phyloP scores from a whole-genome alignment of 2,888 invertebrate genomes.

The Barypeithes pellucidus region DNA sequence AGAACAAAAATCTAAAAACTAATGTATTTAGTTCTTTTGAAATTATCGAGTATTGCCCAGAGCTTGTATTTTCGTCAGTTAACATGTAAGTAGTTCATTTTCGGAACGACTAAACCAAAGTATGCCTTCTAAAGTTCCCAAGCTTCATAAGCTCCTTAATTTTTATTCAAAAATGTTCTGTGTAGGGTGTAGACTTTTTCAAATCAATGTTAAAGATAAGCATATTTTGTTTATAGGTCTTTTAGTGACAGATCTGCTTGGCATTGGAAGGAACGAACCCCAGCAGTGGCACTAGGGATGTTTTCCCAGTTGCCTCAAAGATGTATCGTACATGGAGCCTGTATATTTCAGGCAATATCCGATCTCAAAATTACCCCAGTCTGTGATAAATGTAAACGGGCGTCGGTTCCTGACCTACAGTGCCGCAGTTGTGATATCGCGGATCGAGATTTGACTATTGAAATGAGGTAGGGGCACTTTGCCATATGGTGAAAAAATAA shows the following conservation, averaged over 20 bases:
- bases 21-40: conserved; percentile 39
- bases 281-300: neutral
- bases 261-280: conserved; percentile 14
- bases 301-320: conserved; percentile 7
- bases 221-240: conserved; percentile 9
- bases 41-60: conserved; percentile 30
- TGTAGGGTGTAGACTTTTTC: too few species aligned
- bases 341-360: conserved; percentile 11
- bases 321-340: conserved; percentile 22
- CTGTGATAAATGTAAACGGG: conserved; percentile 4
- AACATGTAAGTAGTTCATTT: conserved; percentile 35
- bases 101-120: too few species aligned
- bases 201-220: too few species aligned
- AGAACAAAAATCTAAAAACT: conserved; percentile 33
- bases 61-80: conserved; percentile 27
- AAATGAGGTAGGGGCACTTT: neutral
- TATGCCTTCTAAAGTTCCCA: too few species aligned
- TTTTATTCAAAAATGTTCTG: too few species aligned
- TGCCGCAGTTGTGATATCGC: neutral
- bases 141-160: too few species aligned
- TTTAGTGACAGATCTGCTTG: conserved; percentile 12
- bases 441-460: neutral
- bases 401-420: neutral
- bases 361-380: neutral
- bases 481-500: neutral